These are phyloP conservation scores for Drosophila saltans DNA, from an alignment of 1,140 invertebrate genomes.

Conservation along the genomic window DNA sequence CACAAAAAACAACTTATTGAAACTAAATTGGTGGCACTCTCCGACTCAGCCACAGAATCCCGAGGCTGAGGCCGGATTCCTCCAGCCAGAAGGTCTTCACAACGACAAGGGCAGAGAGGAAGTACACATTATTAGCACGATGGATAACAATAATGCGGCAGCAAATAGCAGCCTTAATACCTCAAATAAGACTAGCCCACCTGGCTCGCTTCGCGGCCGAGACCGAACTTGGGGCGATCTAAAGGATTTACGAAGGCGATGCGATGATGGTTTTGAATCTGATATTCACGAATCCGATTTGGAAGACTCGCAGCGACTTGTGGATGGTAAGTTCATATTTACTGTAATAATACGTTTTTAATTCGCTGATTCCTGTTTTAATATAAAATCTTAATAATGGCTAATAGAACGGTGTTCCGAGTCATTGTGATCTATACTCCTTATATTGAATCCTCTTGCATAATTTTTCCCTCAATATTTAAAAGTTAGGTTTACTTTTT, in stretches of 20 bases:
- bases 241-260: constrained; percentile 5
- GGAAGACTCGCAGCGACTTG: constrained; percentile 64
- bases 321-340: constrained; percentile 53
- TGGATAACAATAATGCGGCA: constrained; percentile 56
- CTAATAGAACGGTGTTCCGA: too few relatives aligned
- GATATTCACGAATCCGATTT: constrained; percentile 28
- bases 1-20: constrained; percentile 65
- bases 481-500: too few relatives aligned
- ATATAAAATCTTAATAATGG: too few relatives aligned
- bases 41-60: constrained; percentile 29
- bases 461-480: too few relatives aligned
- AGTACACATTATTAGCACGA: background rate
- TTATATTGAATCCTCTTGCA: too few relatives aligned
- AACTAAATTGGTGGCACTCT: constrained; percentile 75
- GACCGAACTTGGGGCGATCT: background rate
- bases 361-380: background rate
- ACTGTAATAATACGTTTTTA: background rate
- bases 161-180: constrained; percentile 31
- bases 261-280: constrained; percentile 3
- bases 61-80: constrained; percentile 17
- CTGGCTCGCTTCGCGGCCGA: background rate
- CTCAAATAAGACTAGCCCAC: constrained; percentile 28
- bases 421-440: too few relatives aligned
- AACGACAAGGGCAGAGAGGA: background rate
- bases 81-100: background rate